Base-by-base conservation (phyloP, 2,888 invertebrate species). In the Nyleta sp. region DNA sequence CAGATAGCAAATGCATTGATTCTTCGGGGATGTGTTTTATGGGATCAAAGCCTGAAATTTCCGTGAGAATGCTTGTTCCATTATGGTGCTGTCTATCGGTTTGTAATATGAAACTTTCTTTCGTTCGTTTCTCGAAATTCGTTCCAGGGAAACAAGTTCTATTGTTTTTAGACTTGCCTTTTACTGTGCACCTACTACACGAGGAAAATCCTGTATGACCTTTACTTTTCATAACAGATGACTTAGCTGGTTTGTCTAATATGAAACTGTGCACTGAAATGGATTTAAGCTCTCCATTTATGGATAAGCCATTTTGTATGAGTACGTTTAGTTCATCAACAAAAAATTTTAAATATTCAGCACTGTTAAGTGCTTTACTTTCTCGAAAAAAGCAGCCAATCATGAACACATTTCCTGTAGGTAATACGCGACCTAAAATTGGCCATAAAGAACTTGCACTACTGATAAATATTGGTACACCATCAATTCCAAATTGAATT, bases 401-500 rank as follows among this genome's bases (percentile, higher is more conserved):
- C 17, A 68, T n/a, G 15, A 68, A 55, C 2, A 57, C 55, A 8
- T 46, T 20, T 20, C 31, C 38, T 1, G 31, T 15, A 8, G 57
- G 57, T 0, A 42, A 18, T n/a, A 38, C 22, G 2, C 68, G 38
- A 4, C 46, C 53, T 4, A 68, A 11, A 24, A 68, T 68, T 35
- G 68, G 68, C 57, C 68, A 68, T 1, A 38, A 46, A 10, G n/a
- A 15, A 48, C 8, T 48, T 0, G 7, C 33, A 24, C 4, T 24
- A 10, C 68, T 68, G 0, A 18, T 1, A 11, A 60, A 33, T 11
- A 33, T 60, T 2, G 70, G 70, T 24, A 71, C 10, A 0, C 60
- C 60, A 35, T 71, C 70, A n/a, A 71, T 71, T 2, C 70, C 70
- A 24, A 71, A 52, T 52, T 71, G 70, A n/a, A 71, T 22, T 0